Conservation (phyloP, 2,113 vertebrate species). For the Misgurnus mizolepis region DNA sequence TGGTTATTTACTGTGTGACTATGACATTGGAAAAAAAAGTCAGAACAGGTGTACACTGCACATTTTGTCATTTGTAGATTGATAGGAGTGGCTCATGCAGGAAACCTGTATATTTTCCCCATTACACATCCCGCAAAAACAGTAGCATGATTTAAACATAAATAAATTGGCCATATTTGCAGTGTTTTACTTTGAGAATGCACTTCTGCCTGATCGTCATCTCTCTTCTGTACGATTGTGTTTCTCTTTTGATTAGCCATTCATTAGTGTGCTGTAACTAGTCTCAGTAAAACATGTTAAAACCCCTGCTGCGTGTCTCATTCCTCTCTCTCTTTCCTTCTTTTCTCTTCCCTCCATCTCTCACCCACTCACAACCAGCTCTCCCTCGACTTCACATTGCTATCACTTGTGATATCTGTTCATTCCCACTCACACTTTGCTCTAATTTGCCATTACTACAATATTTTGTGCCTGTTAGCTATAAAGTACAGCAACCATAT, state of each 20-base stretch:
- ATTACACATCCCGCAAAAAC: background rate
- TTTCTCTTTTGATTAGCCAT: slow-evolving; percentile 36
- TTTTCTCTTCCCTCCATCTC: background rate
- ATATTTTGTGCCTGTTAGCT: slow-evolving; percentile 15
- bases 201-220: background rate
- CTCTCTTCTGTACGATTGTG: background rate
- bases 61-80: too few relatives aligned
- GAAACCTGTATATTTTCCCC: background rate
- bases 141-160: background rate
- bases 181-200: too few relatives aligned
- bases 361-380: background rate
- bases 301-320: background rate
- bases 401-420: slow-evolving; percentile 21
- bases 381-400: background rate
- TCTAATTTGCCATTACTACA: slow-evolving; percentile 24
- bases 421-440: slow-evolving; percentile 4
- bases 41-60: background rate
- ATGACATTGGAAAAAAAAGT: background rate
- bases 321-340: background rate
- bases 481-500: background rate
- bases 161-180: too few relatives aligned
- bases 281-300: background rate
- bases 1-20: background rate
- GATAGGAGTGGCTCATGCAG: too few relatives aligned
- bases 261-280: slow-evolving; percentile 14